Percentiles rank a stretch among this genome's conserved stretches.
phyloP scores from a whole-genome alignment of 2,113 vertebrate species.

The Cathartes aura region DNA sequence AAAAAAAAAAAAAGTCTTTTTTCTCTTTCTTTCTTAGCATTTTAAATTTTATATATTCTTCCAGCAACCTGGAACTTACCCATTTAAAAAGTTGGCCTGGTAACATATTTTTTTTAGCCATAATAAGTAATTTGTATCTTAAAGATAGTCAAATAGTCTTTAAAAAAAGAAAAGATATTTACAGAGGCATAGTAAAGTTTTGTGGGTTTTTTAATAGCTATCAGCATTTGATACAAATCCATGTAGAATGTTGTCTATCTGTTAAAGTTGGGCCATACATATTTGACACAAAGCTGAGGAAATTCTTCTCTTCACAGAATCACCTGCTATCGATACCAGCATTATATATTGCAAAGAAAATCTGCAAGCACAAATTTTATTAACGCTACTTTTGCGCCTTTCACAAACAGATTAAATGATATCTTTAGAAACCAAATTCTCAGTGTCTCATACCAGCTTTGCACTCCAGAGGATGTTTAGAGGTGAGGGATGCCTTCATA shows the following conservation, averaged over 20 bases:
- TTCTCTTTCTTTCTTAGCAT: not conserved
- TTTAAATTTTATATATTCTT: not conserved
- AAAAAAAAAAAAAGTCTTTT: not conserved
- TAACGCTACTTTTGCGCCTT: not conserved
- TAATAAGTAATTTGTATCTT: not conserved
- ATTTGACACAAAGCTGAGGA: not conserved
- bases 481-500: too few species aligned
- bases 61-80: not conserved
- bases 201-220: not conserved
- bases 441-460: not conserved
- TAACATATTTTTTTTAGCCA: not conserved
- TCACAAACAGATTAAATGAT: not conserved
- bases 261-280: not conserved
- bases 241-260: not conserved
- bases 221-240: not conserved
- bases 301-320: not conserved
- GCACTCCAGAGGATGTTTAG: not conserved
- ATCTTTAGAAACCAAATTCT: not conserved
- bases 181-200: not conserved
- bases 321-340: not conserved
- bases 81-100: not conserved
- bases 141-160: not conserved
- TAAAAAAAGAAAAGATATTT: not conserved
- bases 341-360: not conserved
- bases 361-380: not conserved